phyloP scores from a whole-genome alignment of 2,888 invertebrate species.

The Athripsodes cinereus region DNA sequence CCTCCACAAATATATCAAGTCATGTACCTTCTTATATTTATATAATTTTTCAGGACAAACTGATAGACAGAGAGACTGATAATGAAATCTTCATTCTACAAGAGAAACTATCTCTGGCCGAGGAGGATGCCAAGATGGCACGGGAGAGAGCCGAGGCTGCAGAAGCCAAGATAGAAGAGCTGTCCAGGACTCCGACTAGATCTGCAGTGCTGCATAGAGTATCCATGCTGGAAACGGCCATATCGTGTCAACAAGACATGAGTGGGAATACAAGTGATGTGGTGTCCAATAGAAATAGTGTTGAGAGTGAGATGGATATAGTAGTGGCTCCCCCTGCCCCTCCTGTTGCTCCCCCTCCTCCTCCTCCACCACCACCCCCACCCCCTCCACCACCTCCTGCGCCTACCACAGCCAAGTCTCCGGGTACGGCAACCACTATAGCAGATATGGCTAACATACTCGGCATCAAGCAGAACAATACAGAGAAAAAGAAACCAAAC shows the following conservation, averaged over 20 bases:
- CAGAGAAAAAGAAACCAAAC: conserved; percentile 50
- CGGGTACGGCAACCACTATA: conserved; percentile 35
- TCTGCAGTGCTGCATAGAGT: conserved; percentile 25
- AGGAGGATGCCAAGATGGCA: conserved; percentile 60
- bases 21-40: too few species aligned
- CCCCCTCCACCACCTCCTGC: conserved; percentile 35
- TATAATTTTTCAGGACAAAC: conserved; percentile 45
- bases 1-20: too few species aligned
- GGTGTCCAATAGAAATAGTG: too few species aligned
- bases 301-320: conserved; percentile 11
- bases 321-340: conserved; percentile 32
- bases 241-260: neutral
- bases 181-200: conserved; percentile 26
- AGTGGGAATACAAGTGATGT: neutral
- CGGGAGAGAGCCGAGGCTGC: conserved; percentile 55
- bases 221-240: conserved; percentile 19
- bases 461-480: conserved; percentile 50
- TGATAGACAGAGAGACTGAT: conserved; percentile 61
- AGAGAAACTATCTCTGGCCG: conserved; percentile 61
- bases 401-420: conserved; percentile 30
- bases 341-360: conserved; percentile 31
- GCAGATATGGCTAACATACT: conserved; percentile 54
- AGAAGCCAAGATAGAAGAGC: conserved; percentile 37
- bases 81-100: conserved; percentile 62
- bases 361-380: conserved; percentile 38